Evolutionary conservation across 1,140 invertebrate genomes (phyloP), one percentile per base, ranked within the genome.

Genomic region (Hylaeus volcanicus): DNA sequence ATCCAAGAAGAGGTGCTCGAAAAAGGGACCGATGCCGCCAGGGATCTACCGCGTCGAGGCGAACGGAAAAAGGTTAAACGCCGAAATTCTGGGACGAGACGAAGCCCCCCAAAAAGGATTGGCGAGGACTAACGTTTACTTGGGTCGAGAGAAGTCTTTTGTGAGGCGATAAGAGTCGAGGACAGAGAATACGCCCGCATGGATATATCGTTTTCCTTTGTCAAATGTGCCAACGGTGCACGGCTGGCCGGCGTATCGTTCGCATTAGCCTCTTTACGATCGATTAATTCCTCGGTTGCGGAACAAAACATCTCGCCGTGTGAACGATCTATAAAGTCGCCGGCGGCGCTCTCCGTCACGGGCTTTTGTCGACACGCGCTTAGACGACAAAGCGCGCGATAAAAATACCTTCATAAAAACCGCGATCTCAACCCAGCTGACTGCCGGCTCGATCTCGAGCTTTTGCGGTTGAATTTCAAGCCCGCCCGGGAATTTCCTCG

Each of bases 271-370:
- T 77, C 51, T 60, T 83, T 81, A 81, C 75, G 74, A 76, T 64
- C 84, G 73, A 87, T 87, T 87, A 86, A 83, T 83, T 84, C 74
- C 78, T 87, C 71, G 81, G 77, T 64, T 69, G 73, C 66, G 81
- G 64, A 75, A 80, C 72, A 71, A 83, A 86, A 82, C 66, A 73
- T 82, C 81, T 86, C 68, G 64, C 65, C 65, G 74, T 75, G 60
- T 55, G 74, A 69, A 73, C 64, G 73, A 77, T 85, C 71, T 68
- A 64, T 51, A 73, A 64, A 74, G 66, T 65, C 83, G 74, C 66
- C 65, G 48, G 55, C 66, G 48, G 56, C 69, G 26, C 6, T 51
- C 58, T 45, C 48, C 63, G 69, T 73, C 69, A 60, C 51, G 39
- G 43, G 58, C 71, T 81, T 51, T 85, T 73, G 68, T 76, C 76